Conservation (phyloP, 1,140 invertebrate species). For the Phymorhynchus buccinoides region DNA sequence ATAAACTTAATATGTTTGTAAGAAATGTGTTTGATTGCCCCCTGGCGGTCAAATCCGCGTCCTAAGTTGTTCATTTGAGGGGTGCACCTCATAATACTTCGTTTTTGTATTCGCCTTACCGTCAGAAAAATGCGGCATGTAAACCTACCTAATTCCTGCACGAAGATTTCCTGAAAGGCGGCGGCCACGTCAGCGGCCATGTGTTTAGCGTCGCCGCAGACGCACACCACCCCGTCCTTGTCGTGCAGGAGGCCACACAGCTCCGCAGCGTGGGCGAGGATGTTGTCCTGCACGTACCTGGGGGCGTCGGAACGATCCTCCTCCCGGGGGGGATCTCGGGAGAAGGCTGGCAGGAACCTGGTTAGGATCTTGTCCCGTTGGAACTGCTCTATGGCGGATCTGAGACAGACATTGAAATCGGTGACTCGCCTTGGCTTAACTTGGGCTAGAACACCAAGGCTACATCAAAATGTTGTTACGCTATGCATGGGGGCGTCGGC, state of each 20-base stretch:
- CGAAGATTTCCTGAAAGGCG: conserved; percentile 66
- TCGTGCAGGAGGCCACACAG: conserved; percentile 62
- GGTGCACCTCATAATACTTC: no score
- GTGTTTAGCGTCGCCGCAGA: conserved; percentile 76
- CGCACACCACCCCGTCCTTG: conserved; percentile 68
- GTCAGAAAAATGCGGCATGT: no score
- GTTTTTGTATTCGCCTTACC: no score
- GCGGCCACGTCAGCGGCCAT: conserved; percentile 75
- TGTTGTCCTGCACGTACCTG: conserved; percentile 74
- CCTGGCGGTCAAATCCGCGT: no score
- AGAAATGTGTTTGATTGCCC: no score
- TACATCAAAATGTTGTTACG: no score
- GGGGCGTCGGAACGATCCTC: conserved; percentile 41
- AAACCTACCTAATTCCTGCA: background rate
- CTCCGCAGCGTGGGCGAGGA: conserved; percentile 57
- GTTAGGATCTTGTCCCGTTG: conserved; percentile 61
- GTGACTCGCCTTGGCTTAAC: no score
- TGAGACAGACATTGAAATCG: no score
- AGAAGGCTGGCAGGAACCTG: conserved; percentile 71
- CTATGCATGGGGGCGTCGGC: no score
- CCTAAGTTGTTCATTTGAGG: no score
- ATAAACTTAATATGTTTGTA: no score
- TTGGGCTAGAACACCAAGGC: no score
- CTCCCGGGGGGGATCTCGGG: conserved; percentile 68
- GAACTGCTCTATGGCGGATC: conserved; percentile 69